Evolutionary conservation across 2,113 vertebrate genomes (phyloP), one percentile per base, ranked within the genome.

Genomic region (Forbesichthys agassizii): DNA sequence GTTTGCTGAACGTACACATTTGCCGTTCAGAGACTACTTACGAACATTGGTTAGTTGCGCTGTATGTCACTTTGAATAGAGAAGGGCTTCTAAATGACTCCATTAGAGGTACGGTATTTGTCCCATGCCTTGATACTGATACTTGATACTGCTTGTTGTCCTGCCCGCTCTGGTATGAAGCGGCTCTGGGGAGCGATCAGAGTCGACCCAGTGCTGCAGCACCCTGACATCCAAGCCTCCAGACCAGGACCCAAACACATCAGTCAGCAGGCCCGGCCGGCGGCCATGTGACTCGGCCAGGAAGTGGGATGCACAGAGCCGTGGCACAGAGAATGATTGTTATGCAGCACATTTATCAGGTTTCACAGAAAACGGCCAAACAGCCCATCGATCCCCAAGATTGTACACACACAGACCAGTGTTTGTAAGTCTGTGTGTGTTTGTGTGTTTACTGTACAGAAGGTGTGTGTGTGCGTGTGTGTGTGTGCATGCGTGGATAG

Each of bases 341-440:
- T 78, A 84, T 84, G 81, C 84, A 83, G 86, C 71, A 69, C 57
- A 83, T 82, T 84, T 84, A 86, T 87, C 82, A 81, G 71, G 75
- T 88, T 82, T 89, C 83, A 64, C 75, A 69, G 75, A 80, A 85
- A 69, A 20, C 80, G 4, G 4, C 54, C 71, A 60, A 77, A 80
- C 74, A 42, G 36, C 36, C 36, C 64, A 90, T 91, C 83, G 80
- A 86, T 86, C 72, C 66, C 20, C 20, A 59, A 42, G 55, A 76
- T 67, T 71, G 76, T 79, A 69, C 71, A 68, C 73, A 52, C 56
- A 58, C 54, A 16, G 16, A 16, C 14, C 54, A 16, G 18, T 52
- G 54, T 55, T 9, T 55, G n/a, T 18, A 18, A 18, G 54, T 55
- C n/a, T 60, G 33, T 36, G 51, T 53, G 27, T 27, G 27, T 27